A percentile compares a stretch with the other conserved stretches of the same genome.
Evolutionary conservation across 2,888 invertebrate species (phyloP).

Genomic region (Creontiades dilutus): DNA sequence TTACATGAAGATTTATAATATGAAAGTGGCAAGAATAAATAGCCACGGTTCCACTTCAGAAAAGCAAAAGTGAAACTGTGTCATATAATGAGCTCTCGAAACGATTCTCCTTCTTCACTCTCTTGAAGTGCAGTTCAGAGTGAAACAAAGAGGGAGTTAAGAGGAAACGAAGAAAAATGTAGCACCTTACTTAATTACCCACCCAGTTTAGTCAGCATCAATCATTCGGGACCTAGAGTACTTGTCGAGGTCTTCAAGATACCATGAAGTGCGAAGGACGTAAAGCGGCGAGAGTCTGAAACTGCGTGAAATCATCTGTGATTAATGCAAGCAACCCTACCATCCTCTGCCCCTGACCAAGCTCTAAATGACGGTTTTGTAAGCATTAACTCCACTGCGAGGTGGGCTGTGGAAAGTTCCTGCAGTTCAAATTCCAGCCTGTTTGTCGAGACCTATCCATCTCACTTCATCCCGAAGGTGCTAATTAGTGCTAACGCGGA

Average conservation of each 20-base stretch:
- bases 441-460: not conserved
- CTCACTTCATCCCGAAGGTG: not conserved
- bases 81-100: not conserved
- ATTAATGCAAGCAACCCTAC: slow-evolving; percentile 40
- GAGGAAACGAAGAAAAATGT: slow-evolving; percentile 52
- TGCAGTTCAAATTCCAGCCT: slow-evolving; percentile 12
- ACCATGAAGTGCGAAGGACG: not conserved
- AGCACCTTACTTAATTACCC: slow-evolving; percentile 46
- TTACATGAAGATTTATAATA: too few species aligned
- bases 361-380: slow-evolving; percentile 35
- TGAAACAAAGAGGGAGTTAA: not conserved
- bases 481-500: not conserved
- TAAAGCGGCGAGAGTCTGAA: slow-evolving; percentile 3
- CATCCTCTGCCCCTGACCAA: slow-evolving; percentile 34
- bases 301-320: slow-evolving; percentile 42
- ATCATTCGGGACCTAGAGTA: slow-evolving; percentile 47
- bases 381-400: slow-evolving; percentile 22
- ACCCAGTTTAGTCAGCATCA: slow-evolving; percentile 51
- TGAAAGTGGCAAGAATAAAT: too few species aligned
- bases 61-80: not conserved
- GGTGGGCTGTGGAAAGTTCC: not conserved
- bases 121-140: not conserved
- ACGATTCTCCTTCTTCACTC: not conserved
- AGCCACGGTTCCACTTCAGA: too few species aligned
- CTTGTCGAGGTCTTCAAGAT: slow-evolving; percentile 41